Evolutionary conservation across 2,113 vertebrate species (phyloP).

Genomic region (Hydrolagus affinis): DNA sequence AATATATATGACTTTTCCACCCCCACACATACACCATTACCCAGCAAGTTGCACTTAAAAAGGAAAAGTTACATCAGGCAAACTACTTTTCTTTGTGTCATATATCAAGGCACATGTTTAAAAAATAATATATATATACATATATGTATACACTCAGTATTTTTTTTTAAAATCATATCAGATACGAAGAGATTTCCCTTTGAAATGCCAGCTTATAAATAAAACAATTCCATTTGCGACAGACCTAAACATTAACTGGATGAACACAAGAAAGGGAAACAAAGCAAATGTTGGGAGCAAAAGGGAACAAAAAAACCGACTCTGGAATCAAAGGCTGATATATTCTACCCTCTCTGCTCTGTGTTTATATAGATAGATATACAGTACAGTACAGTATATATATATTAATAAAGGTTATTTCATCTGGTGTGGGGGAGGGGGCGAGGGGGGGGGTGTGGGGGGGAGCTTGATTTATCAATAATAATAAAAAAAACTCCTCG

Average conservation of each 20-base stretch:
- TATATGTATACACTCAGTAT: no score
- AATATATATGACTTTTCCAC: no score
- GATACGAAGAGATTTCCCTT: background rate
- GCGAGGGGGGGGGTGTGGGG: no score
- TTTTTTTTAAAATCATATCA: background rate
- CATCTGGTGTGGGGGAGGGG: no score
- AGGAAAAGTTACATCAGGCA: no score
- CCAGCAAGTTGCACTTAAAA: no score
- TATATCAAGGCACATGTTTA: no score
- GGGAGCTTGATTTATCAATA: background rate
- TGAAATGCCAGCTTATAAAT: background rate
- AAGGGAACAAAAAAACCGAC: background rate
- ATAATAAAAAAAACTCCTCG: background rate
- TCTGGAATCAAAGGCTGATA: background rate
- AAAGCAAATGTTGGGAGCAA: background rate
- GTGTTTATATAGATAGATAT: background rate
- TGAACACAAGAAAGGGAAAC: background rate
- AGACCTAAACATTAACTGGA: background rate
- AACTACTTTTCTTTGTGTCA: no score
- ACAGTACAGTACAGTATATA: no score
- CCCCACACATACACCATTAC: no score
- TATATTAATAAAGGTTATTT: no score
- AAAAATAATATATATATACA: no score
- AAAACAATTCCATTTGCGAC: background rate
- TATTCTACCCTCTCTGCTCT: background rate